These are phyloP conservation scores for Trichoplusia ni DNA, from an alignment of 1,140 invertebrate species.

Conservation along the genomic window DNA sequence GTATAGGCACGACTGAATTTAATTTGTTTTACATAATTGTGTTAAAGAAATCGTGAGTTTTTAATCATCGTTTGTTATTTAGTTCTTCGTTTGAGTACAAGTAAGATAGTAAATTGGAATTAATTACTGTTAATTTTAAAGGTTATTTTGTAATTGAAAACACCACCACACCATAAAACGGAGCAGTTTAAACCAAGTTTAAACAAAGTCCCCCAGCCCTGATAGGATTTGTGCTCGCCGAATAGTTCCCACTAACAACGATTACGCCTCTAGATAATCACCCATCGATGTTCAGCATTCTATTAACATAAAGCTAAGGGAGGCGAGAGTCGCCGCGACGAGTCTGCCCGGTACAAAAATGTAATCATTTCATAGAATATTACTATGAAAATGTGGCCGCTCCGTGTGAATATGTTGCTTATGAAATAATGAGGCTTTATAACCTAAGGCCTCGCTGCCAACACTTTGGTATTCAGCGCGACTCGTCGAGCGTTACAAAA, in stretches of 20 bases:
- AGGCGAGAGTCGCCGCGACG: slow-evolving; percentile 9
- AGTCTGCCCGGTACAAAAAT: slow-evolving; percentile 11
- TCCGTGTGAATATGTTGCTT: slow-evolving; percentile 14
- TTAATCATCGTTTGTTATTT: too few species aligned
- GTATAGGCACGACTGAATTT: too few species aligned
- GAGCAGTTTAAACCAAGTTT: neutral
- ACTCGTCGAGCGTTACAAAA: neutral
- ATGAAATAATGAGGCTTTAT: slow-evolving; percentile 13
- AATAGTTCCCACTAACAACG: slow-evolving; percentile 28
- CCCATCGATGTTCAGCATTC: slow-evolving; percentile 19
- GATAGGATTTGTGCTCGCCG: neutral
- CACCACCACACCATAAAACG: neutral
- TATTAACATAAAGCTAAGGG: slow-evolving; percentile 30
- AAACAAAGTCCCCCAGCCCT: slow-evolving; percentile 9
- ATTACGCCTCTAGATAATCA: slow-evolving; percentile 22
- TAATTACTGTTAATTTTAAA: too few species aligned
- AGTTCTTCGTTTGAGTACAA: too few species aligned
- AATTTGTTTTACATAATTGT: too few species aligned
- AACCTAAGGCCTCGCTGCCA: neutral
- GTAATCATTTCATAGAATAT: slow-evolving; percentile 25
- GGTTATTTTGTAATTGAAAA: neutral
- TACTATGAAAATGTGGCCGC: slow-evolving; percentile 18
- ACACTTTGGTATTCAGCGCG: neutral
- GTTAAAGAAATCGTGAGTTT: too few species aligned
- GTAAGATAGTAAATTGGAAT: too few species aligned